Conservation (phyloP, 2,797 vertebrate genomes). For the Pseudochirops cupreus region DNA sequence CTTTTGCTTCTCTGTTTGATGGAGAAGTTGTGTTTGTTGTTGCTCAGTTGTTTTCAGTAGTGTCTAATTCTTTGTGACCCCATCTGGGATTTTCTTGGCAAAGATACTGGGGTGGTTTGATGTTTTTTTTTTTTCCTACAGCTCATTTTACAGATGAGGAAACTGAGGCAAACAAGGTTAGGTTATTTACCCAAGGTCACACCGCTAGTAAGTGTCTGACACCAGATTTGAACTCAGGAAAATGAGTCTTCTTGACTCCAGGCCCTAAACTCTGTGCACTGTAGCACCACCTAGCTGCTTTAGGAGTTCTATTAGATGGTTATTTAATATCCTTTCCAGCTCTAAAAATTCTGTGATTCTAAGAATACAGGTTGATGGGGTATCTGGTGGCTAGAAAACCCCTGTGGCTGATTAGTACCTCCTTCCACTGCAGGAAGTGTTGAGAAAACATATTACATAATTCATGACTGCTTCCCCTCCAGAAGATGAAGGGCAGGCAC, state of each 20-base stretch:
- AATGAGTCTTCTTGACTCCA: background rate
- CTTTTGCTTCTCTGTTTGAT: background rate
- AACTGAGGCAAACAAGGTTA: background rate
- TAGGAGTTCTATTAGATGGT: background rate
- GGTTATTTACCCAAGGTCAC: background rate
- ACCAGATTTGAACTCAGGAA: background rate
- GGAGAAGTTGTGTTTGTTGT: background rate
- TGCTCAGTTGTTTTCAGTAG: background rate
- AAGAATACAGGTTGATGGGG: background rate
- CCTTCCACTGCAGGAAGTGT: background rate
- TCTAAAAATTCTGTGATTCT: background rate
- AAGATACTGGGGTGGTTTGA: background rate
- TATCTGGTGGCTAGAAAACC: background rate
- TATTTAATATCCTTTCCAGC: background rate
- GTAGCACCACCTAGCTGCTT: background rate
- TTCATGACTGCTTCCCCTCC: background rate
- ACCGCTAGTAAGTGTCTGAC: background rate
- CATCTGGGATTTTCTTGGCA: background rate
- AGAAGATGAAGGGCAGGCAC: accelerated
- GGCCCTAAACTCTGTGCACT: too few relatives aligned
- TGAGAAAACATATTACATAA: accelerated
- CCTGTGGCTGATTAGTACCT: background rate
- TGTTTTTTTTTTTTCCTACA: background rate
- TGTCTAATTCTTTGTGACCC: background rate
- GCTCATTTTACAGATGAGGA: background rate